These are phyloP conservation scores for Lasioglossum malachurum DNA, from an alignment of 2,888 invertebrate species.

Conservation along the genomic window DNA sequence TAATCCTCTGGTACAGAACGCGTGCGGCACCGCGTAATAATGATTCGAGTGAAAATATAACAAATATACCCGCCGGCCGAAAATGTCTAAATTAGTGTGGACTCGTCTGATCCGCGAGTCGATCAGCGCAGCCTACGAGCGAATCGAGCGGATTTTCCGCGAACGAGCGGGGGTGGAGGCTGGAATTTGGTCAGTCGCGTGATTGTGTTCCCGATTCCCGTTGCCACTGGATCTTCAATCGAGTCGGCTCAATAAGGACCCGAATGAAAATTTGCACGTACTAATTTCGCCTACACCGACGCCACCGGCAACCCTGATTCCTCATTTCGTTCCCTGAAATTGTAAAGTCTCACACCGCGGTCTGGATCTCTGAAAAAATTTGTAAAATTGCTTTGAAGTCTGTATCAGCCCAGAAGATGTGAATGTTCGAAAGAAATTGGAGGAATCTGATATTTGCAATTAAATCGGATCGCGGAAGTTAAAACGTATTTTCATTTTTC, in stretches of 20 bases:
- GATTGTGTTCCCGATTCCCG: constrained; percentile 56
- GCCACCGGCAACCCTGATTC: background rate
- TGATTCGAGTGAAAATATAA: constrained; percentile 78
- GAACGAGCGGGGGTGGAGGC: background rate
- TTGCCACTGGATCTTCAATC: constrained; percentile 40
- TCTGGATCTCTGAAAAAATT: background rate
- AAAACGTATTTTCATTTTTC: background rate
- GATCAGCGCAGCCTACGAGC: constrained; percentile 63
- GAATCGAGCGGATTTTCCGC: constrained; percentile 64
- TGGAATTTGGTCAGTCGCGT: constrained; percentile 48
- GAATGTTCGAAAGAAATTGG: background rate
- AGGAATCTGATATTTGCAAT: background rate
- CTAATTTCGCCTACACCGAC: background rate
- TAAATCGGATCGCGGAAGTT: background rate
- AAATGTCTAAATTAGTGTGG: constrained; percentile 76
- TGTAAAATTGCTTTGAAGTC: background rate
- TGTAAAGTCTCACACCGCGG: background rate
- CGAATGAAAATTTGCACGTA: constrained; percentile 14
- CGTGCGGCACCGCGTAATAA: constrained; percentile 75
- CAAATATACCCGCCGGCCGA: constrained; percentile 67
- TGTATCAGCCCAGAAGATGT: background rate
- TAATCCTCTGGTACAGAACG: constrained; percentile 74
- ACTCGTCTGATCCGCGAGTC: constrained; percentile 67
- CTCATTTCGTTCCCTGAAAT: background rate
- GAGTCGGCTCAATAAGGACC: constrained; percentile 51